These are phyloP conservation scores for Lapara coniferarum DNA, from an alignment of 2,888 invertebrate genomes.

Conservation along the genomic window DNA sequence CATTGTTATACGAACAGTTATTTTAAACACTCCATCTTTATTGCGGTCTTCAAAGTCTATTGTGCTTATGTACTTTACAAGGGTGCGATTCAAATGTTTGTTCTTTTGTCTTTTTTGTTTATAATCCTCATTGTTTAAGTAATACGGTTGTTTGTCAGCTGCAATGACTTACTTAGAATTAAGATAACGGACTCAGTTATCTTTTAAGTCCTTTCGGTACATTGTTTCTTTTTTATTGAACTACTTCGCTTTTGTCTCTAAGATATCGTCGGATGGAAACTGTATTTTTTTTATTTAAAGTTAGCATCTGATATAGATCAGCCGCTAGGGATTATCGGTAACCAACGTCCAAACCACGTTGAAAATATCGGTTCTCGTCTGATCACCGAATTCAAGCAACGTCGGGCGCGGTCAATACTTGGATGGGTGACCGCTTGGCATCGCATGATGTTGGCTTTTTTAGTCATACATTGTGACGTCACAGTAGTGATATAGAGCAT, in stretches of 20 bases:
- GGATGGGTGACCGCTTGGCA: slow-evolving; percentile 79
- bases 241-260: background rate
- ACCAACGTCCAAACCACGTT: slow-evolving; percentile 73
- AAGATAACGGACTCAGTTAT: slow-evolving; percentile 4
- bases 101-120: slow-evolving; percentile 4
- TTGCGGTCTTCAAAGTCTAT: slow-evolving; percentile 57
- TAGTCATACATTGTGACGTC: too few relatives aligned
- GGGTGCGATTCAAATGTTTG: slow-evolving; percentile 5
- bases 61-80: slow-evolving; percentile 30
- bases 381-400: slow-evolving; percentile 81
- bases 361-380: slow-evolving; percentile 79
- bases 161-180: background rate
- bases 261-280: too few relatives aligned
- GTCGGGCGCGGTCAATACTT: slow-evolving; percentile 79
- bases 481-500: too few relatives aligned
- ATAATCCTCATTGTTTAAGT: background rate
- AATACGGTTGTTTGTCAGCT: slow-evolving; percentile 15
- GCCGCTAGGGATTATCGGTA: background rate
- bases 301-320: background rate
- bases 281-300: too few relatives aligned
- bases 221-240: background rate
- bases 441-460: slow-evolving; percentile 70
- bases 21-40: slow-evolving; percentile 51
- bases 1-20: slow-evolving; percentile 39
- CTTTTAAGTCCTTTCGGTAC: slow-evolving; percentile 3